Conservation (phyloP, 2,113 vertebrate species). For the Platichthys stellatus region DNA sequence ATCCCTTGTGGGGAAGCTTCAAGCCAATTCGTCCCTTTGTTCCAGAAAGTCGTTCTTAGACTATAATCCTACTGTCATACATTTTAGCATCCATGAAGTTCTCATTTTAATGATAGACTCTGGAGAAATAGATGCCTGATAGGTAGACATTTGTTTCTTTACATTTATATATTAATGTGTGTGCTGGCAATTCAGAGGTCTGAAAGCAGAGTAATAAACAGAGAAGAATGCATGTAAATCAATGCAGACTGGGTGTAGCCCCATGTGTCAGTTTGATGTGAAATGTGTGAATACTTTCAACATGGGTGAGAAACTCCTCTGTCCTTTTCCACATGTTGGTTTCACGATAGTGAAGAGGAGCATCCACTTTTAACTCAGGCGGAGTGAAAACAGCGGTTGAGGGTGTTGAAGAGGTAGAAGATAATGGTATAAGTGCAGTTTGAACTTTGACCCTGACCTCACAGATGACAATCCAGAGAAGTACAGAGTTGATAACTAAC, state of each 20-base stretch:
- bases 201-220: not conserved
- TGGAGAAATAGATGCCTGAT: not conserved
- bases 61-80: not conserved
- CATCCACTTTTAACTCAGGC: constrained; percentile 5
- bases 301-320: constrained; percentile 20
- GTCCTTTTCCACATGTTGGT: constrained; percentile 19
- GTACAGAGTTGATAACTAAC: not conserved
- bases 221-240: not conserved
- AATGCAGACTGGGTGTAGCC: not conserved
- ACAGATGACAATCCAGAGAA: not conserved
- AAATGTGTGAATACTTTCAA: constrained; percentile 41
- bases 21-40: not conserved
- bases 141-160: not conserved
- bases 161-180: no score
- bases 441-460: constrained; percentile 12
- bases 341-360: constrained; percentile 11
- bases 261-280: constrained; percentile 1
- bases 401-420: not conserved
- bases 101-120: not conserved
- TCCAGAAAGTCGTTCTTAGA: not conserved
- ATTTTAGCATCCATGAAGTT: not conserved
- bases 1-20: not conserved
- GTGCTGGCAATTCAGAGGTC: not conserved
- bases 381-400: not conserved
- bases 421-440: not conserved